Evolutionary conservation across 2,797 vertebrate species (phyloP).

Genomic region (Smutsia gigantea): DNA sequence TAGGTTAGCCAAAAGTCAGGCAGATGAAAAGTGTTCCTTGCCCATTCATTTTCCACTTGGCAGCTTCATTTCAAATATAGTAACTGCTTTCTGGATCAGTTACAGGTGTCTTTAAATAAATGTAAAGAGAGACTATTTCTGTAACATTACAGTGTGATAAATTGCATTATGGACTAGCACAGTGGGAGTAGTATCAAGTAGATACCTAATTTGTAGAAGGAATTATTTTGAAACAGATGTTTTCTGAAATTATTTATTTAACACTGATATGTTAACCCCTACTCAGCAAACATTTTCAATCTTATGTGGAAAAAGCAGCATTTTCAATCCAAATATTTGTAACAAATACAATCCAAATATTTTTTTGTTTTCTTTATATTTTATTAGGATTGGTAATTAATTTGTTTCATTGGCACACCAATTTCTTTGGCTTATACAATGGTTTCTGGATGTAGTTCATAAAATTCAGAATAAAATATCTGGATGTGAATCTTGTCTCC

Average conservation of each 20-base stretch:
- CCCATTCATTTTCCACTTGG: slow-evolving; percentile 63
- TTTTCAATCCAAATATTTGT: slow-evolving; percentile 18
- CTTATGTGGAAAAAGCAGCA: background rate
- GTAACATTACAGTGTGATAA: background rate
- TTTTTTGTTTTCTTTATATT: background rate
- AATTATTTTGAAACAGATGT: slow-evolving; percentile 19
- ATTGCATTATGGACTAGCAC: background rate
- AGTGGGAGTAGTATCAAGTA: background rate
- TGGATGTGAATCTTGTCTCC: background rate
- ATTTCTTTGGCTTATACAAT: background rate
- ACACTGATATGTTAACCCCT: background rate
- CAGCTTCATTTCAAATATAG: slow-evolving; percentile 66
- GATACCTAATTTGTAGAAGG: background rate
- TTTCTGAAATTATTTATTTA: slow-evolving; percentile 33
- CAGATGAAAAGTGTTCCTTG: slow-evolving; percentile 51
- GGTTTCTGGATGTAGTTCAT: background rate
- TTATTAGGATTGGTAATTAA: background rate
- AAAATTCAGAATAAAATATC: background rate
- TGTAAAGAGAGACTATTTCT: background rate
- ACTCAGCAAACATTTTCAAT: background rate
- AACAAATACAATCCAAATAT: background rate
- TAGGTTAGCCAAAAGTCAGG: slow-evolving; percentile 62
- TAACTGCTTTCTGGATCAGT: slow-evolving; percentile 38
- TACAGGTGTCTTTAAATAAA: slow-evolving; percentile 61
- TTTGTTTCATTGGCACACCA: background rate